phyloP scores from a whole-genome alignment of 2,888 invertebrate genomes.

The Callinectes sapidus region DNA sequence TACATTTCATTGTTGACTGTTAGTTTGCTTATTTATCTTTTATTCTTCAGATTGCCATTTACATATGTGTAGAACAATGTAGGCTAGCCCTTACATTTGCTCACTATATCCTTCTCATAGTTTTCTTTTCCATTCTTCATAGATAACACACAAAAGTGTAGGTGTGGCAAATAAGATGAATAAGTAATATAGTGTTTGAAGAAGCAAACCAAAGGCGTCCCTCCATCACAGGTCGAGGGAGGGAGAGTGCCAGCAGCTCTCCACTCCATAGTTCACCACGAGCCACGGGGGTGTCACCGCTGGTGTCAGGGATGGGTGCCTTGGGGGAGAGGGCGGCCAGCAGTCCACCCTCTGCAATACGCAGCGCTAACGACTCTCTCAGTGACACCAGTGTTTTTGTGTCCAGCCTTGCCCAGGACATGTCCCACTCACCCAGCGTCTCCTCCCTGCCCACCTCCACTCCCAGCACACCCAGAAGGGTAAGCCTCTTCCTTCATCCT shows the following conservation, averaged over 20 bases:
- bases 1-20: background rate
- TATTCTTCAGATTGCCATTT: too few relatives aligned
- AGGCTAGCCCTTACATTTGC: too few relatives aligned
- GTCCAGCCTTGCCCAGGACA: conserved; percentile 81
- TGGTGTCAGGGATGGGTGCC: conserved; percentile 59
- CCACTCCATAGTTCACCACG: conserved; percentile 66
- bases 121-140: background rate
- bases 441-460: conserved; percentile 72
- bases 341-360: conserved; percentile 63
- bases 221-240: conserved; percentile 58
- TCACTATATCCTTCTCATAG: too few relatives aligned
- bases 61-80: too few relatives aligned
- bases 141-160: background rate
- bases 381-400: conserved; percentile 82
- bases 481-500: background rate
- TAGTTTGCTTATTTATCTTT: background rate
- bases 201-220: background rate
- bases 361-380: conserved; percentile 74
- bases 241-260: conserved; percentile 67
- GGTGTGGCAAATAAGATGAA: background rate
- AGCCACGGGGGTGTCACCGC: conserved; percentile 48
- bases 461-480: conserved; percentile 74
- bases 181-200: background rate
- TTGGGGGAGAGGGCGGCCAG: conserved; percentile 53
- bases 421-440: conserved; percentile 79